These are phyloP conservation scores for Schlechtendalia chinensis DNA, from an alignment of 1,140 invertebrate genomes.

Conservation along the genomic window DNA sequence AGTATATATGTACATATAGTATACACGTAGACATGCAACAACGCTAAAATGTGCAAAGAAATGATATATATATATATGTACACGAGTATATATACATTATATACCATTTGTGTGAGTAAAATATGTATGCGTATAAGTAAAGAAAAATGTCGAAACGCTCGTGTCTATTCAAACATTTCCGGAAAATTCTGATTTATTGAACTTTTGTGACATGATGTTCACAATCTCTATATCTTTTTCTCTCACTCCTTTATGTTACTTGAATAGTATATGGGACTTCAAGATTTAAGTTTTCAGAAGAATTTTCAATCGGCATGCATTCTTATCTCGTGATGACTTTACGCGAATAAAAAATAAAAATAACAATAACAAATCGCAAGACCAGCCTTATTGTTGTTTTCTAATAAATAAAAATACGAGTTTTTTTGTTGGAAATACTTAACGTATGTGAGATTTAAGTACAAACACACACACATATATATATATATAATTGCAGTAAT, in stretches of 20 bases:
- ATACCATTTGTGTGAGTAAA: too few relatives aligned
- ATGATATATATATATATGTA: too few relatives aligned
- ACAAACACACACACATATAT: too few relatives aligned
- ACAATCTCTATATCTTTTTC: neutral
- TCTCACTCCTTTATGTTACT: neutral
- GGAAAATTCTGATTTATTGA: constrained; percentile 39
- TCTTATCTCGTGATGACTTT: neutral
- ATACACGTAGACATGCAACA: neutral
- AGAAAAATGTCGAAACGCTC: neutral
- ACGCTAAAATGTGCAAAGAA: neutral
- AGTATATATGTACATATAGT: neutral
- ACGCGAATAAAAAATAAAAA: neutral
- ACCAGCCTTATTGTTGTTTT: too few relatives aligned
- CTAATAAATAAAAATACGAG: constrained; percentile 23
- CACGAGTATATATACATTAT: too few relatives aligned
- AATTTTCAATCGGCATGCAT: constrained; percentile 5
- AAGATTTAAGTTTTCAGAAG: neutral
- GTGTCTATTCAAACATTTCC: constrained; percentile 19
- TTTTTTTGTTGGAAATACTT: constrained; percentile 1
- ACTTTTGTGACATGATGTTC: neutral
- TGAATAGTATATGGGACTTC: too few relatives aligned
- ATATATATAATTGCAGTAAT: too few relatives aligned
- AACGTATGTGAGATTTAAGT: too few relatives aligned
- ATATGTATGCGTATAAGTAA: neutral
- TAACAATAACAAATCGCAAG: neutral